Evolutionary conservation across 2,797 vertebrate species (phyloP).

Genomic region (Sebastes reedi): DNA sequence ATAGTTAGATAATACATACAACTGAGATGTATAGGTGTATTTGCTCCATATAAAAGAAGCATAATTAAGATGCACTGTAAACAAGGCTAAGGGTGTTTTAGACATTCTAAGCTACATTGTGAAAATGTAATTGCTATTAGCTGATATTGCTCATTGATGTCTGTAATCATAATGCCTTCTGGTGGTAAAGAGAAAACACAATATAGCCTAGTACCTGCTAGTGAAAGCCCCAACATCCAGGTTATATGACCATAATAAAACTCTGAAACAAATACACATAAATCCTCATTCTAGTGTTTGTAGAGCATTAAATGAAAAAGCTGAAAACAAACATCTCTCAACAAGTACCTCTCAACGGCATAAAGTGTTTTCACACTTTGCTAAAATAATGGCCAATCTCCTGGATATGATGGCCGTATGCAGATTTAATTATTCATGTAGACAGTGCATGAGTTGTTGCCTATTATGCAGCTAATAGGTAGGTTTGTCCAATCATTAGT

Average conservation of each 20-base stretch:
- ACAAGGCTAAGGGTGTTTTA: background rate
- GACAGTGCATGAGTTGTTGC: background rate
- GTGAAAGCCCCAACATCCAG: background rate
- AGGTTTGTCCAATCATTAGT: conserved; percentile 34
- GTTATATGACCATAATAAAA: background rate
- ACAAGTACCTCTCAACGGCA: conserved; percentile 31
- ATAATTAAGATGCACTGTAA: background rate
- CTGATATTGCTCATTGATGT: background rate
- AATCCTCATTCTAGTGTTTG: conserved; percentile 6
- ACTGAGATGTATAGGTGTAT: background rate
- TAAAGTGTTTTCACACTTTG: conserved; percentile 24
- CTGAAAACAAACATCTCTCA: conserved; percentile 18
- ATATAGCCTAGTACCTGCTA: background rate
- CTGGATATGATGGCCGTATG: conserved; percentile 23
- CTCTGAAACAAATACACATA: background rate
- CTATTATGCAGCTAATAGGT: conserved; percentile 19
- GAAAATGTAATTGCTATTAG: background rate
- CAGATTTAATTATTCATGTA: conserved; percentile 32
- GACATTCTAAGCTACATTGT: background rate
- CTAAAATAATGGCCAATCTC: conserved; percentile 24
- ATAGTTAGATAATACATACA: background rate
- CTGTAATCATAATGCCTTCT: background rate
- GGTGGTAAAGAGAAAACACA: conserved; percentile 6
- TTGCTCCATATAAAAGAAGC: background rate
- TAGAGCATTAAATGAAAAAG: background rate